A percentile compares a stretch with the other conserved stretches of the same genome.
Conservation (phyloP, 2,113 vertebrate species). For the Manacus vitellinus region DNA sequence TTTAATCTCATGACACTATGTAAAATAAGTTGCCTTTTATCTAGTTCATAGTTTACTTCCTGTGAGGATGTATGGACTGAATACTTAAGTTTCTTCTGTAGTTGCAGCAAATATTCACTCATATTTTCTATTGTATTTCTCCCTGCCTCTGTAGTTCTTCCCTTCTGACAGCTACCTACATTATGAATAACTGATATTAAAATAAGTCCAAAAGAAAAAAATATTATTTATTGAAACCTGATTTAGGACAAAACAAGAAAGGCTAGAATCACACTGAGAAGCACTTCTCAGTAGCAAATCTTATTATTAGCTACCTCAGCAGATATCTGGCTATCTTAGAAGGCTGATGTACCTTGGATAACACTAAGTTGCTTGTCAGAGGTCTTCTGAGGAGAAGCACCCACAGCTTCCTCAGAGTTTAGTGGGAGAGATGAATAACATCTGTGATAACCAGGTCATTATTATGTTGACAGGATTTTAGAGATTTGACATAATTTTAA, state of each 20-base stretch:
- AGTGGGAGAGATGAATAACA: not conserved
- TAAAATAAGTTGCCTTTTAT: not conserved
- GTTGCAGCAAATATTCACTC: not conserved
- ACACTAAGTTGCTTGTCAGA: not conserved
- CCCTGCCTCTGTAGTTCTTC: not conserved
- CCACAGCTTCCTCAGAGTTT: not conserved
- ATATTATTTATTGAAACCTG: not conserved
- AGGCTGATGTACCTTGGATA: not conserved
- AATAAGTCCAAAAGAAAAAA: not conserved
- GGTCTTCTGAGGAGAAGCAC: not conserved
- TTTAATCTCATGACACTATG: not conserved
- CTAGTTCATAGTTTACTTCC: not conserved
- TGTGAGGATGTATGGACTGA: not conserved
- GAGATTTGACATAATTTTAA: not conserved
- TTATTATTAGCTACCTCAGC: not conserved
- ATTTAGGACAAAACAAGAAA: not conserved
- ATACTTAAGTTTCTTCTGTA: not conserved
- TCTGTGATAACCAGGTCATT: not conserved
- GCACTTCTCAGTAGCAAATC: not conserved
- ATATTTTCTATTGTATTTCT: not conserved
- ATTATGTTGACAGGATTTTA: not conserved
- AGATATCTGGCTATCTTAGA: not conserved
- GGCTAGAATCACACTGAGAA: fast-evolving
- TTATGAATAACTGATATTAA: not conserved
- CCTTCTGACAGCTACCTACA: not conserved